A percentile compares a stretch with the other conserved stretches of the same genome.
Evolutionary conservation across 1,140 invertebrate species (phyloP).

Genomic region (Solenopsis fugax): DNA sequence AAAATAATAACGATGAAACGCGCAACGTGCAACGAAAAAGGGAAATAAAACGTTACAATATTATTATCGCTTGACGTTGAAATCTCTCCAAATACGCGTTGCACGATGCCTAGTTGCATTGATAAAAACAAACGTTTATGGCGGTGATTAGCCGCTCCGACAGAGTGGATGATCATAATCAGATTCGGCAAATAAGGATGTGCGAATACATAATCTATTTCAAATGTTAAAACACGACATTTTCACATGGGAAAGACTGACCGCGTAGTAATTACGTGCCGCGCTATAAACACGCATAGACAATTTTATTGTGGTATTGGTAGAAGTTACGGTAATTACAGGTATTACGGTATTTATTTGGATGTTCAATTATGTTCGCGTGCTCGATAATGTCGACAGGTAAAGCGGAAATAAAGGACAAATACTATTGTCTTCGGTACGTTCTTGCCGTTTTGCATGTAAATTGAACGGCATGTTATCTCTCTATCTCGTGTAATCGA

Average conservation of each 20-base stretch:
- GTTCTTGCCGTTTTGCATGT: conserved; percentile 28
- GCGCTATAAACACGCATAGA: conserved; percentile 38
- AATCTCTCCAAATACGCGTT: conserved; percentile 2
- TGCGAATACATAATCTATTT: not conserved
- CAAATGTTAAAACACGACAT: not conserved
- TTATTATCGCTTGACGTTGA: conserved; percentile 15
- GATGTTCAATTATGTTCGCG: conserved; percentile 64
- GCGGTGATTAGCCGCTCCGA: conserved; percentile 21
- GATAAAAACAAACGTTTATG: conserved; percentile 36
- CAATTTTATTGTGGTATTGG: conserved; percentile 50
- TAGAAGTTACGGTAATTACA: conserved; percentile 67
- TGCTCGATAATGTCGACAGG: conserved; percentile 63
- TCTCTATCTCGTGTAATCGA: conserved; percentile 38
- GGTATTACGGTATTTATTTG: conserved; percentile 20
- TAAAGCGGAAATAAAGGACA: conserved; percentile 63
- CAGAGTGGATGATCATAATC: conserved; percentile 33
- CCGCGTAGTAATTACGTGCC: conserved; percentile 44
- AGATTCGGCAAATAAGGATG: conserved; percentile 39
- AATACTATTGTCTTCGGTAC: conserved; percentile 56
- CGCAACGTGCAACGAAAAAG: not conserved
- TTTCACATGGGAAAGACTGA: not conserved
- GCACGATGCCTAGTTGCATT: conserved; percentile 12
- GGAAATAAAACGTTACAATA: conserved; percentile 45
- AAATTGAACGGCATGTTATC: conserved; percentile 61
- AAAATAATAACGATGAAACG: conserved; percentile 57